Percentiles rank a stretch among this genome's conserved stretches.
These are phyloP conservation scores for Sebastes fasciatus DNA, from an alignment of 2,113 vertebrate species.

Conservation along the genomic window DNA sequence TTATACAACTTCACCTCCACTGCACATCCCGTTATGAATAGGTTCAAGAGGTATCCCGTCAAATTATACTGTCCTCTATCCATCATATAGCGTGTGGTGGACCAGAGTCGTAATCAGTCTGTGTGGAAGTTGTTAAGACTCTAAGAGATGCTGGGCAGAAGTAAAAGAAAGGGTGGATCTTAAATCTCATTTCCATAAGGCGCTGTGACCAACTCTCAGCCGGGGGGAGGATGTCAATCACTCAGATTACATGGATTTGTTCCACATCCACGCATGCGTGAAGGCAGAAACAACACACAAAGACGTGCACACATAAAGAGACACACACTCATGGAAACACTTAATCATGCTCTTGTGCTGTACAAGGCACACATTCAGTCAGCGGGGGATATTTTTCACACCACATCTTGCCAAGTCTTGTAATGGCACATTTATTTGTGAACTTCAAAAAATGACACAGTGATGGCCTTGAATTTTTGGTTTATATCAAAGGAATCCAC, in stretches of 20 bases:
- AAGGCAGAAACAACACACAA: slow-evolving; percentile 47
- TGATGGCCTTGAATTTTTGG: slow-evolving; percentile 23
- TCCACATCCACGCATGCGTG: slow-evolving; percentile 62
- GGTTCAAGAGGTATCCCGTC: slow-evolving; percentile 12
- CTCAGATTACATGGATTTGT: slow-evolving; percentile 73
- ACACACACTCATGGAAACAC: slow-evolving; percentile 59
- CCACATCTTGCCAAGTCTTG: slow-evolving; percentile 50
- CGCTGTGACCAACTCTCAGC: slow-evolving; percentile 51
- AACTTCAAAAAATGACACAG: slow-evolving; percentile 40
- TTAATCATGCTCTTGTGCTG: slow-evolving; percentile 59
- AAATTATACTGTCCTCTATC: slow-evolving; percentile 11
- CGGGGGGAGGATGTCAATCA: slow-evolving; percentile 75
- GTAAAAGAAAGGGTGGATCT: slow-evolving; percentile 41
- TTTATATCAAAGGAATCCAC: slow-evolving; percentile 4
- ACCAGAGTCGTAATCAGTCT: slow-evolving; percentile 5
- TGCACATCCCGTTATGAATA: slow-evolving; percentile 20
- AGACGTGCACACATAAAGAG: slow-evolving; percentile 34
- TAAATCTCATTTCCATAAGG: slow-evolving; percentile 58
- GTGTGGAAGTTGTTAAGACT: slow-evolving; percentile 21
- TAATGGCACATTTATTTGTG: slow-evolving; percentile 62
- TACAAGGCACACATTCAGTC: slow-evolving; percentile 47
- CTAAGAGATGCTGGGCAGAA: slow-evolving; percentile 19
- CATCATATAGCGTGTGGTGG: neutral
- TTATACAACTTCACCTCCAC: slow-evolving; percentile 3
- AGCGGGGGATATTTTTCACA: slow-evolving; percentile 61